phyloP scores from a whole-genome alignment of 2,113 vertebrate species.

The Okapia johnstoni region DNA sequence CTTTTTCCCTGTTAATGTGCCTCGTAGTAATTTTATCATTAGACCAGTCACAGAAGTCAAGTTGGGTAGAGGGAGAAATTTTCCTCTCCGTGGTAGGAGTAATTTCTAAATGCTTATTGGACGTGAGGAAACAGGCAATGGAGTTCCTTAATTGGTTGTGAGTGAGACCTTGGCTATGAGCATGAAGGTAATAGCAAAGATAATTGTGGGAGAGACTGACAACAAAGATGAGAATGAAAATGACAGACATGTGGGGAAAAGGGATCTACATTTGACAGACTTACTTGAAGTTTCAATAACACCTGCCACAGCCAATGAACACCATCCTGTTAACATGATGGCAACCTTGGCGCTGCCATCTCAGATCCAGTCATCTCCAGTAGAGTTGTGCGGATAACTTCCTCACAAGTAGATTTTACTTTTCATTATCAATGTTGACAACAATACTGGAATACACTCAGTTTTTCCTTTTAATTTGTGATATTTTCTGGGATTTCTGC shows the following conservation, averaged over 20 bases:
- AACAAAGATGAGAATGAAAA: conserved; percentile 38
- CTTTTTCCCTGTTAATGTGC: background rate
- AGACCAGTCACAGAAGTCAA: background rate
- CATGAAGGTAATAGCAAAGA: background rate
- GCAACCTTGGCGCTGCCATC: background rate
- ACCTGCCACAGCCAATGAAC: conserved; percentile 50
- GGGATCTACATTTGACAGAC: conserved; percentile 38
- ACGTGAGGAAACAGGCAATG: background rate
- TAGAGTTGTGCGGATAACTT: background rate
- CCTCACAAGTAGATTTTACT: background rate
- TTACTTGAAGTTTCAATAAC: conserved; percentile 35
- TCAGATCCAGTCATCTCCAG: conserved; percentile 13
- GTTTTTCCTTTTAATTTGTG: background rate
- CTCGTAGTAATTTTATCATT: background rate
- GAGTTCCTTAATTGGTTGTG: background rate
- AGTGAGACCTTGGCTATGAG: background rate
- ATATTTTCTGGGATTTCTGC: background rate
- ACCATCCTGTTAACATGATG: background rate
- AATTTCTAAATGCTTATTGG: background rate
- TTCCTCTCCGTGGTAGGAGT: background rate
- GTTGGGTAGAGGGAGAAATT: background rate
- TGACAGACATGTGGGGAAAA: background rate
- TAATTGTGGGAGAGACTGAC: background rate
- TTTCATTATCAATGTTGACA: background rate
- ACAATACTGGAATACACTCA: background rate